A percentile compares a stretch with the other conserved stretches of the same genome.
phyloP scores from a whole-genome alignment of 2,888 invertebrate species.

The Apodemia mormo region DNA sequence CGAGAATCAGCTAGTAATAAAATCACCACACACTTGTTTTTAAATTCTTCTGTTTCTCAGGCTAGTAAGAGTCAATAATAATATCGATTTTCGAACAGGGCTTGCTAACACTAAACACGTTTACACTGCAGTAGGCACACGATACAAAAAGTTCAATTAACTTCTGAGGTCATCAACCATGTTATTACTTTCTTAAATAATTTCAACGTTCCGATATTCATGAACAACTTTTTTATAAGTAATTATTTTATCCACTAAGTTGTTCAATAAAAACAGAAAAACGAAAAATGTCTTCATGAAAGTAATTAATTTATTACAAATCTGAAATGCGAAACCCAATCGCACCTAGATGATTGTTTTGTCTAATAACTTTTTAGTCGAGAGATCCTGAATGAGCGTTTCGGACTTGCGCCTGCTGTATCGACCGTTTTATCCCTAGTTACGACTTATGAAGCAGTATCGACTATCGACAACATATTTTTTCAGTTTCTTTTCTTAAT shows the following conservation, averaged over 20 bases:
- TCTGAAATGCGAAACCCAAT: not conserved
- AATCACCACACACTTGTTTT: too few relatives aligned
- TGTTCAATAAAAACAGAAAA: not conserved
- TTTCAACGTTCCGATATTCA: not conserved
- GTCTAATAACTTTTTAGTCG: conserved; percentile 42
- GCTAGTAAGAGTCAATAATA: not conserved
- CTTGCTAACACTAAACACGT: not conserved
- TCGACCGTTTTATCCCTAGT: conserved; percentile 61
- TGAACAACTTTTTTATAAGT: not conserved
- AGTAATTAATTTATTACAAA: not conserved
- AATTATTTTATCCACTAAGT: not conserved
- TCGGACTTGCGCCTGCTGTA: conserved; percentile 67
- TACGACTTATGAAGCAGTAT: conserved; percentile 30
- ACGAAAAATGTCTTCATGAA: not conserved
- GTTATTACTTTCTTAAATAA: not conserved
- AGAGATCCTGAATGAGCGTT: conserved; percentile 58
- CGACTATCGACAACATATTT: not conserved
- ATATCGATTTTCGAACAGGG: not conserved
- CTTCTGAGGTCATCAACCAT: not conserved
- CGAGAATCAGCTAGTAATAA: too few relatives aligned
- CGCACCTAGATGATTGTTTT: conserved; percentile 10
- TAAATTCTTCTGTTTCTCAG: too few relatives aligned
- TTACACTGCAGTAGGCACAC: not conserved
- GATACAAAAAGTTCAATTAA: not conserved
- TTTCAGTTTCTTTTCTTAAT: not conserved